Base-by-base conservation (phyloP, 2,797 vertebrate genomes). In the Alcedo atthis region DNA sequence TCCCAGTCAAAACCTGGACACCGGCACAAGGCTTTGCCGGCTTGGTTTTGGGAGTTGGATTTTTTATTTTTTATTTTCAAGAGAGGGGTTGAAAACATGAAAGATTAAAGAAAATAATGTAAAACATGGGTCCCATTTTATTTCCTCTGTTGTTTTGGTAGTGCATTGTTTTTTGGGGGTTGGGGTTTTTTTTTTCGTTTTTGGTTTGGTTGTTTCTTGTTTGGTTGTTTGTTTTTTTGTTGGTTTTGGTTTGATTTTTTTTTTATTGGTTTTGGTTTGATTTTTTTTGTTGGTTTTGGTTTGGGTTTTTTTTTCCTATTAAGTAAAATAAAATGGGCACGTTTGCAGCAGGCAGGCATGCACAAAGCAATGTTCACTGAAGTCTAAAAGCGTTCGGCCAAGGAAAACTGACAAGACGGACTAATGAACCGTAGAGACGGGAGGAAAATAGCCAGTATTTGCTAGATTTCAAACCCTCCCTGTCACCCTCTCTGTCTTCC, bases 301-400 rank as follows among this genome's bases (percentile, higher is more conserved):
- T 43, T 33, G 49, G 62, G 49, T 54, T 62, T 77, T 58, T 51
- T 40, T 14, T 8, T 6, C 74, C 96, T 86, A 91, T 94, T 92
- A 97, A 97, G 95, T 93, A 97, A 97, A 97, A 97, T 97, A 96
- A 97, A 97, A 97, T 97, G 94, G 96, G 94, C 78, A 93, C 97
- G 80, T 87, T 97, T 96, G 97, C 95, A 96, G 96, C 73, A 93
- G 95, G 95, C 97, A 96, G 93, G 86, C 96, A 93, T 95, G 94
- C 98, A 98, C 98, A 98, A 98, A 99, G 98, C 98, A 98, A 98
- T 98, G 98, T 98, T 98, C 98, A 98, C 98, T 98, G 98, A 98
- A 98, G 98, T 98, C 98, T 98, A 98, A 98, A 98, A 97, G 98
- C 96, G 96, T 85, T 97, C 95, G 97, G 97, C 97, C 97, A 98